phyloP scores from a whole-genome alignment of 2,113 vertebrate species.

The Scalopus aquaticus region DNA sequence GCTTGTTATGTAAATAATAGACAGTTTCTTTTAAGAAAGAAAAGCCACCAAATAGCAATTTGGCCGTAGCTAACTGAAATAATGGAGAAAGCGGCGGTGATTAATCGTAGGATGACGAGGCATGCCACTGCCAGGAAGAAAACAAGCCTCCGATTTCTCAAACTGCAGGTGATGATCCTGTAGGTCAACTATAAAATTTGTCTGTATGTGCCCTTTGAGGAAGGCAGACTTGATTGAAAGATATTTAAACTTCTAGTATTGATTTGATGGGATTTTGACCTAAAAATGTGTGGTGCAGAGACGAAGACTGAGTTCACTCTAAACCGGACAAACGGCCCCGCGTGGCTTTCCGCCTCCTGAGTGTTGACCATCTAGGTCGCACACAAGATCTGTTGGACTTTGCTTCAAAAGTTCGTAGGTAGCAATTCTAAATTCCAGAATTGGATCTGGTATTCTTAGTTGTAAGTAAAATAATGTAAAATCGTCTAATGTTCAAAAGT shows the following conservation, averaged over 20 bases:
- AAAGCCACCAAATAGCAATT: constrained; percentile 81
- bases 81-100: constrained; percentile 83
- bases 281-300: constrained; percentile 47
- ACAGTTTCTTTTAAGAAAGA: constrained; percentile 74
- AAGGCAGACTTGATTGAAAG: constrained; percentile 78
- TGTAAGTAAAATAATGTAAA: constrained; percentile 38
- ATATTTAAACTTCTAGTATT: constrained; percentile 27
- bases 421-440: constrained; percentile 34
- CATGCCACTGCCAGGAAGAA: constrained; percentile 77
- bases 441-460: constrained; percentile 45
- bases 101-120: constrained; percentile 88
- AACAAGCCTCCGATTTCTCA: constrained; percentile 78
- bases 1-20: constrained; percentile 80
- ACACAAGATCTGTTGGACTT: constrained; percentile 57
- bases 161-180: constrained; percentile 72
- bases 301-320: constrained; percentile 49
- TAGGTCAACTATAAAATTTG: constrained; percentile 74
- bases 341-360: constrained; percentile 67
- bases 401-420: constrained; percentile 65
- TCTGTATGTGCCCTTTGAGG: constrained; percentile 78
- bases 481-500: constrained; percentile 35
- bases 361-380: constrained; percentile 59
- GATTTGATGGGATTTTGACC: constrained; percentile 62
- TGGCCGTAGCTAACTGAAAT: constrained; percentile 84
- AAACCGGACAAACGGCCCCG: constrained; percentile 68